Percentiles rank a stretch among this genome's conserved stretches.
Evolutionary conservation across 2,888 invertebrate genomes (phyloP).

Genomic region (Diplazon laetatorius): DNA sequence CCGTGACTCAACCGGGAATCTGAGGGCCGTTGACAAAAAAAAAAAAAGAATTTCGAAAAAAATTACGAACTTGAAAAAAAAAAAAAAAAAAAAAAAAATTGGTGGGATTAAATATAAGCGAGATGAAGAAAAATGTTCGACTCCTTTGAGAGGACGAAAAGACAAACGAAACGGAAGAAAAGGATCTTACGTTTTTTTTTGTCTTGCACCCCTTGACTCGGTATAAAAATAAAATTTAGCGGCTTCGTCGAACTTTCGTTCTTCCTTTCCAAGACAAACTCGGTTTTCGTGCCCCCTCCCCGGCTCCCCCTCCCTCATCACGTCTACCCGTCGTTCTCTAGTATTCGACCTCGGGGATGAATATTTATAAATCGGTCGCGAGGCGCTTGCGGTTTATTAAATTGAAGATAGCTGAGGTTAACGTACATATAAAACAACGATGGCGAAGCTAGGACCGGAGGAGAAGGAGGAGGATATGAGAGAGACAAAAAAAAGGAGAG

Average conservation of each 20-base stretch:
- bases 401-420: slow-evolving; percentile 42
- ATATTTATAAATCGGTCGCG: slow-evolving; percentile 48
- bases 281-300: not conserved
- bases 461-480: not conserved
- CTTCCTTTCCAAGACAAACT: slow-evolving; percentile 34
- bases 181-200: slow-evolving; percentile 15
- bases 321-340: not conserved
- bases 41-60: slow-evolving; percentile 10
- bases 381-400: slow-evolving; percentile 32
- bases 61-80: slow-evolving; percentile 1
- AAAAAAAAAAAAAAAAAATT: slow-evolving; percentile 12
- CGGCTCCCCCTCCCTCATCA: not conserved
- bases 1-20: not conserved
- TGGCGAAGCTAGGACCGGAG: slow-evolving; percentile 18
- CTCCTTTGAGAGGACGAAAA: slow-evolving; percentile 9
- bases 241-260: slow-evolving; percentile 15
- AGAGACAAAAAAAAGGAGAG: no score
- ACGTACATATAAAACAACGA: slow-evolving; percentile 37
- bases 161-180: slow-evolving; percentile 1
- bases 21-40: not conserved
- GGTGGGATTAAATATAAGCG: slow-evolving; percentile 7
- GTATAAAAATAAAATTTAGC: slow-evolving; percentile 38
- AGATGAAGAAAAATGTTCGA: slow-evolving; percentile 9
- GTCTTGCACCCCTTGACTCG: not conserved
- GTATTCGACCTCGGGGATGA: slow-evolving; percentile 21